phyloP scores from a whole-genome alignment of 2,888 invertebrate genomes.

The Drosophila quinaria region DNA sequence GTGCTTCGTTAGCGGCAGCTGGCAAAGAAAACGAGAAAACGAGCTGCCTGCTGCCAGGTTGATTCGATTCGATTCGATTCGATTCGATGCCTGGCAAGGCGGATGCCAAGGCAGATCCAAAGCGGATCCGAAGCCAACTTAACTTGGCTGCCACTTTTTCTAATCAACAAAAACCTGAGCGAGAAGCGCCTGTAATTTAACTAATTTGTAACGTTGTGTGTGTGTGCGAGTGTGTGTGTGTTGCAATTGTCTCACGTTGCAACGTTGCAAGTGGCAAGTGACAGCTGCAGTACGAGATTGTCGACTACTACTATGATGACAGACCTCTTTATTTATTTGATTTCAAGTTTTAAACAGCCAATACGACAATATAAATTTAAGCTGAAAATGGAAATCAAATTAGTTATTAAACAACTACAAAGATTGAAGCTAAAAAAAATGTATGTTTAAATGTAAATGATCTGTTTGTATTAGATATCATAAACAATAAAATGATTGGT shows the following conservation, averaged over 20 bases:
- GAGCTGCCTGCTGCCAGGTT: constrained; percentile 52
- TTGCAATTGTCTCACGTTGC: constrained; percentile 59
- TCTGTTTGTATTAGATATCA: no score
- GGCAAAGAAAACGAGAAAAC: constrained; percentile 55
- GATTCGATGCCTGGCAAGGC: constrained; percentile 28
- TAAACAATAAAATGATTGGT: no score
- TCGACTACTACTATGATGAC: constrained; percentile 44
- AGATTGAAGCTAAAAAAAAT: no score
- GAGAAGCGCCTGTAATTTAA: constrained; percentile 72
- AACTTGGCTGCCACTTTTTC: constrained; percentile 66
- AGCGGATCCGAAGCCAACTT: constrained; percentile 3
- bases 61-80: constrained; percentile 33
- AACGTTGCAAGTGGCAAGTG: constrained; percentile 20
- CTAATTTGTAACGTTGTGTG: constrained; percentile 66
- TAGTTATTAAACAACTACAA: no score
- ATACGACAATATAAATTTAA: no score
- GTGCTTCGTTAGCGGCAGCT: constrained; percentile 76
- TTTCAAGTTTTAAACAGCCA: no score
- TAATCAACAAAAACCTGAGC: constrained; percentile 66
- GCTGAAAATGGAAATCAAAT: no score
- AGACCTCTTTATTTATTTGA: neutral
- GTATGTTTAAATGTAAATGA: no score
- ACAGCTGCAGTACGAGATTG: constrained; percentile 35
- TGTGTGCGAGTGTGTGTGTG: constrained; percentile 24
- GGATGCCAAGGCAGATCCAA: constrained; percentile 45